Conservation (phyloP, 2,888 invertebrate species). For the Chloroclystis v-ata region DNA sequence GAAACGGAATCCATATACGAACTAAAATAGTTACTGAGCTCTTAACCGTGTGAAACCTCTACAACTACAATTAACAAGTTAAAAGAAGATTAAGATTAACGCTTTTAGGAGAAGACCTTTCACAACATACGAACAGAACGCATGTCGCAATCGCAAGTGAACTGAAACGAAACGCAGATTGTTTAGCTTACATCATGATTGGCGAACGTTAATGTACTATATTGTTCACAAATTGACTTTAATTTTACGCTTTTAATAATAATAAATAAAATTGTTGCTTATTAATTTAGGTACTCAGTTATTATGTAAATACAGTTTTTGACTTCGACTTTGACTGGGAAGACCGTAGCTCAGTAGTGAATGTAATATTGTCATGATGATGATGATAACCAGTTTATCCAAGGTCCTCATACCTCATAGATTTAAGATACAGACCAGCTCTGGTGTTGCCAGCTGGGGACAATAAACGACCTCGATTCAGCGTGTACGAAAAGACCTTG, state of each 20-base stretch:
- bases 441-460: background rate
- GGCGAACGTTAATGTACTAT: constrained; percentile 17
- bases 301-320: too few relatives aligned
- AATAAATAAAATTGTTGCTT: too few relatives aligned
- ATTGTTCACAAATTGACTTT: too few relatives aligned
- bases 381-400: too few relatives aligned
- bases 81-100: constrained; percentile 17
- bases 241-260: too few relatives aligned
- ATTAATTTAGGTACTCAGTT: too few relatives aligned
- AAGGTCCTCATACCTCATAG: too few relatives aligned
- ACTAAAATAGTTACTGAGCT: background rate
- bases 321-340: too few relatives aligned
- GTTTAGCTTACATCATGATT: constrained; percentile 17
- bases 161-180: constrained; percentile 17
- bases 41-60: constrained; percentile 10
- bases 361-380: too few relatives aligned
- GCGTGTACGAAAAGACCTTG: constrained; percentile 29
- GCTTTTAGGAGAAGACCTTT: constrained; percentile 15
- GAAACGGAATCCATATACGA: too few relatives aligned
- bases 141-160: constrained; percentile 25
- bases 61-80: constrained; percentile 1
- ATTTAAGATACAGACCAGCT: too few relatives aligned
- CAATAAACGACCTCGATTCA: constrained; percentile 23
- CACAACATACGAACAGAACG: constrained; percentile 19
- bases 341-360: too few relatives aligned